These are phyloP conservation scores for Rhodinocichla rosea DNA, from an alignment of 2,113 vertebrate species.

Conservation along the genomic window DNA sequence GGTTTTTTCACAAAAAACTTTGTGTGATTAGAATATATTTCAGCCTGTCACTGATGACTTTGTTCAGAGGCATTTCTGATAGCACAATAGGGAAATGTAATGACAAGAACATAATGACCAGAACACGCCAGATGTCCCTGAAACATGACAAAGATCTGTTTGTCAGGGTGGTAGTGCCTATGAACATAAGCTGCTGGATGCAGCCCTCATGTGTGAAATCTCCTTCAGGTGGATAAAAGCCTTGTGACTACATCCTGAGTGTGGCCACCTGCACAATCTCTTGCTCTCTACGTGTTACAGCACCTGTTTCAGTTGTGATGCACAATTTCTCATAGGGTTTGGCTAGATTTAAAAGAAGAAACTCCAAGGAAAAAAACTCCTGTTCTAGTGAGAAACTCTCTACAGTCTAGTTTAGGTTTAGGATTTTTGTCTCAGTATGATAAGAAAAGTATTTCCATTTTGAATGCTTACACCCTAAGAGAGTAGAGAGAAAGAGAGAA, in stretches of 20 bases:
- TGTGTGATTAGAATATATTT: neutral
- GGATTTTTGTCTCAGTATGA: neutral
- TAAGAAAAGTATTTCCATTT: neutral
- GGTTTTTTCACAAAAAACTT: neutral
- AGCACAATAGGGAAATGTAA: neutral
- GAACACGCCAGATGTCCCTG: fast-evolving
- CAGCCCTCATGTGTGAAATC: neutral
- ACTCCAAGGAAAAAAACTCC: neutral
- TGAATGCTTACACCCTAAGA: neutral
- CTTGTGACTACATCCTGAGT: neutral
- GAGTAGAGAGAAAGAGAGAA: neutral
- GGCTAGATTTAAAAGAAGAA: neutral
- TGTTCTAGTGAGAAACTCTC: neutral
- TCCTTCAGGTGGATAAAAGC: neutral
- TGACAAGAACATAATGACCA: neutral
- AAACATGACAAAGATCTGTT: neutral
- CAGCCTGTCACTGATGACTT: neutral
- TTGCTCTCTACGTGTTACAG: neutral
- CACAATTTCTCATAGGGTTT: neutral
- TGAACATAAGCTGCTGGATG: neutral
- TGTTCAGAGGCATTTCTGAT: neutral
- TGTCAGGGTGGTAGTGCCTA: neutral
- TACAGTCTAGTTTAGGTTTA: neutral
- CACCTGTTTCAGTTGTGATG: fast-evolving
- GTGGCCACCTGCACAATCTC: neutral